These are phyloP conservation scores for Carduelis carduelis DNA, from an alignment of 2,797 vertebrate species.

Conservation along the genomic window DNA sequence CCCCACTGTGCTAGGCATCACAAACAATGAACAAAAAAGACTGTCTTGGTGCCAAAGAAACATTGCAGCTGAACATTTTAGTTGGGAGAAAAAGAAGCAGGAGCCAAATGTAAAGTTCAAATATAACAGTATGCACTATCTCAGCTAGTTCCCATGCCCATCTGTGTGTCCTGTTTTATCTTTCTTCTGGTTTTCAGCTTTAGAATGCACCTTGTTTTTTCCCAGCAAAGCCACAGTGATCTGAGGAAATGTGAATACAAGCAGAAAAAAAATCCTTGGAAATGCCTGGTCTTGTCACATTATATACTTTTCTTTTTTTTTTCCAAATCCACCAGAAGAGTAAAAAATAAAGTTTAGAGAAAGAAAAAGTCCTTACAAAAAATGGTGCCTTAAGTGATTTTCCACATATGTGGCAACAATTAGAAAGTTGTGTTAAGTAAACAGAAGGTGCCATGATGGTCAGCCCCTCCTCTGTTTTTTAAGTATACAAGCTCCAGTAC, in stretches of 20 bases:
- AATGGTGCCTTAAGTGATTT: background rate
- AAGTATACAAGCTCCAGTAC: background rate
- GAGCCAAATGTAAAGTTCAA: background rate
- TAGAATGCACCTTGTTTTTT: background rate
- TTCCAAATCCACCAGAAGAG: background rate
- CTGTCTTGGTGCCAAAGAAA: background rate
- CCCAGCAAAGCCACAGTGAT: background rate
- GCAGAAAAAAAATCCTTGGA: background rate
- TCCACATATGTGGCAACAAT: background rate
- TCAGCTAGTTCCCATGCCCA: background rate
- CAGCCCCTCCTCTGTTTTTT: background rate
- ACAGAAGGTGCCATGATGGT: background rate
- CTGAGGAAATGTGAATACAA: background rate
- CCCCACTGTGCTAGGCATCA: background rate
- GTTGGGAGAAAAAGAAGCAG: background rate
- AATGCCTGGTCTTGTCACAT: background rate
- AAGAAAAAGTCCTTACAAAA: background rate
- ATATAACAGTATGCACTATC: background rate
- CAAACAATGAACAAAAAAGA: background rate
- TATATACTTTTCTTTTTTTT: background rate
- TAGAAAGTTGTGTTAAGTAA: background rate
- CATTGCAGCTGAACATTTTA: background rate
- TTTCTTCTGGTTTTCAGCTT: background rate
- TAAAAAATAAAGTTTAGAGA: background rate
- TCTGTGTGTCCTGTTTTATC: background rate